Percentiles rank a stretch among this genome's conserved stretches.
Conservation (phyloP, 2,797 vertebrate species). For the Phalloptychus januarius region DNA sequence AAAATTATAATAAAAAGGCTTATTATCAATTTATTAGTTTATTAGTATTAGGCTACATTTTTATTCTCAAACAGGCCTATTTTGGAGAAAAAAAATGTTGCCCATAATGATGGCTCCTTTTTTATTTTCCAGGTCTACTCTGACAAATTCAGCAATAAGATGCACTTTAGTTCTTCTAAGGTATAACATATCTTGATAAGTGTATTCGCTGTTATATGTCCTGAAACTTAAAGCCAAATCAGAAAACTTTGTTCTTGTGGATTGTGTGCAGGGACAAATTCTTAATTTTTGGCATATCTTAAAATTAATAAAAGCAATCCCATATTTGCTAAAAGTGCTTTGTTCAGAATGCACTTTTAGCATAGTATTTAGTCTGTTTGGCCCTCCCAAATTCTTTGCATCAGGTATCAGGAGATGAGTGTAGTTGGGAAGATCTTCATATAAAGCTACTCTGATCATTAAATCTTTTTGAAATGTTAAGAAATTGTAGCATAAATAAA, state of each 20-base stretch:
- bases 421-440: not conserved
- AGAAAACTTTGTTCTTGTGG: not conserved
- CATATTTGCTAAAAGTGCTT: not conserved
- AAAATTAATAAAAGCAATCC: not conserved
- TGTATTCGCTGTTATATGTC: not conserved
- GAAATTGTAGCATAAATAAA: not conserved
- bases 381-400: not conserved
- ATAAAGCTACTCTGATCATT: not conserved
- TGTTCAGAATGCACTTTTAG: too few relatives aligned
- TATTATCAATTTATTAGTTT: too few relatives aligned
- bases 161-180: not conserved
- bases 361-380: not conserved
- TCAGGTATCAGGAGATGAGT: not conserved
- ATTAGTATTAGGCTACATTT: not conserved
- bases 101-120: not conserved
- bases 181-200: not conserved
- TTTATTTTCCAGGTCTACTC: not conserved
- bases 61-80: not conserved
- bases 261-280: not conserved
- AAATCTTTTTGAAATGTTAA: not conserved
- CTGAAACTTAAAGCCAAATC: not conserved
- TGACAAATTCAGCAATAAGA: not conserved
- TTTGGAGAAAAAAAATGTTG: not conserved
- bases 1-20: not conserved
- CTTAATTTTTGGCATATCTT: not conserved